Evolutionary conservation across 2,797 vertebrate species (phyloP).

Genomic region (Urosaurus nigricauda): DNA sequence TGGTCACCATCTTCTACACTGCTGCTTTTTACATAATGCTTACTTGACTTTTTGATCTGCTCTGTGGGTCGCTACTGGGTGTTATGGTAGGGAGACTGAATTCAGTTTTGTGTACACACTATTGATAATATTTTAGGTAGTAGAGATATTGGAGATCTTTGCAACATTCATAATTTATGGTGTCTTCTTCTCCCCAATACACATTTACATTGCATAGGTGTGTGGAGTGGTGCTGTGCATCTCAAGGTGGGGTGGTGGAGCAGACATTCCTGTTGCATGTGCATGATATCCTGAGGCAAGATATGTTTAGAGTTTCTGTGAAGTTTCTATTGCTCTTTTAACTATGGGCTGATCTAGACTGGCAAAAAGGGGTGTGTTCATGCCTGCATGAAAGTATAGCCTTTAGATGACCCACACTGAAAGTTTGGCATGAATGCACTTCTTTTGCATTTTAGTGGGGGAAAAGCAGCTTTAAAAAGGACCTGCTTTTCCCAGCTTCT

Average conservation of each 20-base stretch:
- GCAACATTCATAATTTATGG: background rate
- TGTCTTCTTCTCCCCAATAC: background rate
- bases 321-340: background rate
- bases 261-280: background rate
- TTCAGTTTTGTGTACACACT: background rate
- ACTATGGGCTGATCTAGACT: too few relatives aligned
- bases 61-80: background rate
- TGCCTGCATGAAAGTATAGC: too few relatives aligned
- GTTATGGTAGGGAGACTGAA: background rate
- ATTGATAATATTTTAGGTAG: background rate
- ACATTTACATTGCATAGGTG: background rate
- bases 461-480: too few relatives aligned
- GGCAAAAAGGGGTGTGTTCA: too few relatives aligned
- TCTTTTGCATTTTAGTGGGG: too few relatives aligned
- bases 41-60: background rate
- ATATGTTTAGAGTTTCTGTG: background rate
- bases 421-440: too few relatives aligned
- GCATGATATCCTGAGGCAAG: background rate
- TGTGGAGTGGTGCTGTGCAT: background rate
- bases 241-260: background rate
- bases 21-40: background rate
- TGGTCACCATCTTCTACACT: background rate
- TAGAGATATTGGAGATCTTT: background rate
- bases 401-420: too few relatives aligned
- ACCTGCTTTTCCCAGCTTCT: too few relatives aligned